Evolutionary conservation across 2,888 invertebrate species (phyloP), one percentile per base, ranked within the genome.

Genomic region (Epistrophe grossulariae): DNA sequence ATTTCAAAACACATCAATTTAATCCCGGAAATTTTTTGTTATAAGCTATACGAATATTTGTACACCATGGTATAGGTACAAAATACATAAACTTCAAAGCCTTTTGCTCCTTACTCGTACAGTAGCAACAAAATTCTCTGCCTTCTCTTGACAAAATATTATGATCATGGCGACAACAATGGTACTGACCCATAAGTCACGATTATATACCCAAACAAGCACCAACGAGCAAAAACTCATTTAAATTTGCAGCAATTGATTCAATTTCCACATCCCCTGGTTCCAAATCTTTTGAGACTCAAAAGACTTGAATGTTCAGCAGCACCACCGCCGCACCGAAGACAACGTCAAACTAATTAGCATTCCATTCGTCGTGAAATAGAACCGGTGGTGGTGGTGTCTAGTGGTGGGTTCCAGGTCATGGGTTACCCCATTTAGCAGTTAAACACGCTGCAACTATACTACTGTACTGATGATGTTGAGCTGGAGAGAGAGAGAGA

Each of bases 171-270:
- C 66, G 60, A 85, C 85, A 82, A 81, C 73, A 85, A 85, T 81
- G 82, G 70, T 59, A 82, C 82, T 85, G 85, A 82, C 81, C 85
- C 85, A 85, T 81, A 85, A 85, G 85, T 85, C 85, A 85, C 85
- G 85, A 85, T 82, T 85, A 79, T 68, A 24, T 24, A 24, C 24
- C 84, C 73, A 78, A 85, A 81, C 84, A 80, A 78, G 77, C 79
- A 60, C 50, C 73, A 76, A 38, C 55, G 72, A 84, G 80, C 80
- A 43, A 55, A 71, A 74, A 78, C 73, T 85, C 73, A 85, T 81
- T 85, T 85, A 85, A 79, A 85, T 85, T 85, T 82, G 64, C 82
- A 78, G 73, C 81, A 85, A 78, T 81, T 78, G 81, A 72, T 55
- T 77, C 66, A 38, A 24, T 31, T 35, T 28, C 31, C 31, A 24